phyloP scores from a whole-genome alignment of 2,888 invertebrate species.

The Rhaphigaster nebulosa region DNA sequence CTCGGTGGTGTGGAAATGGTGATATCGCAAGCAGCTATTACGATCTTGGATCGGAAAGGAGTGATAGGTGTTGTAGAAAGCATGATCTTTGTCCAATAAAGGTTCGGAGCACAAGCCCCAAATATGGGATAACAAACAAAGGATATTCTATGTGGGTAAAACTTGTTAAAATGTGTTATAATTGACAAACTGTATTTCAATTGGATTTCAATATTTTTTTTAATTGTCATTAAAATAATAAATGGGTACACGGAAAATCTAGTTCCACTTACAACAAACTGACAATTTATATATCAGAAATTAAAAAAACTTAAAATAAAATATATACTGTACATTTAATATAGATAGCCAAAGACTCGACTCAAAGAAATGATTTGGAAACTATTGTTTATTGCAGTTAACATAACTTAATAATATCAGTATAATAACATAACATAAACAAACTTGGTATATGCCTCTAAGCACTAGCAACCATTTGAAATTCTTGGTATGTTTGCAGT shows the following conservation, averaged over 20 bases:
- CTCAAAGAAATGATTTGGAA: not conserved
- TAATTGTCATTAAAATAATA: not conserved
- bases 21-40: conserved; percentile 87
- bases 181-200: not conserved
- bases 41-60: conserved; percentile 82
- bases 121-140: conserved; percentile 87
- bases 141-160: conserved; percentile 70
- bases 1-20: conserved; percentile 94
- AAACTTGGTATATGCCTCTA: not conserved
- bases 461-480: not conserved
- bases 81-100: conserved; percentile 94
- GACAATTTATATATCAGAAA: not conserved
- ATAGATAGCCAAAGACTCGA: not conserved
- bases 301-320: not conserved
- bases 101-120: conserved; percentile 76
- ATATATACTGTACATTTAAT: not conserved
- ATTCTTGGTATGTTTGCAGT: not conserved
- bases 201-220: too few species aligned
- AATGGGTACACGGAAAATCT: not conserved
- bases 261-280: not conserved
- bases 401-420: not conserved
- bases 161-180: not conserved
- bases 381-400: not conserved
- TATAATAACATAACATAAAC: not conserved
- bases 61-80: conserved; percentile 86